Conservation (phyloP, 2,113 vertebrate genomes). For the Thomomys bottae region DNA sequence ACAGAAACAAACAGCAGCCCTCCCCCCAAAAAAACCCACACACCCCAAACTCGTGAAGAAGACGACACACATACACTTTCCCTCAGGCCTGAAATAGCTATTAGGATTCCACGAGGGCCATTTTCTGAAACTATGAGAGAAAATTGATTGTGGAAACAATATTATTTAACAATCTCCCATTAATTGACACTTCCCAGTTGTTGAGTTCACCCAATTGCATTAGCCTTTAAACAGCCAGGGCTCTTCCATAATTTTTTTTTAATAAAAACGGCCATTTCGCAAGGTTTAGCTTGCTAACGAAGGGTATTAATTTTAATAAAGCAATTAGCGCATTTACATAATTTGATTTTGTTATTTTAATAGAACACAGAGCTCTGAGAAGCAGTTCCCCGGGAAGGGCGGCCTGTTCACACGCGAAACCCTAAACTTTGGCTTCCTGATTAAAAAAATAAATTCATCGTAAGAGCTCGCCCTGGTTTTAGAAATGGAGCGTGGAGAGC, state of each 20-base stretch:
- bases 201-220: constrained; percentile 79
- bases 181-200: constrained; percentile 82
- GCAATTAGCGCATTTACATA: constrained; percentile 83
- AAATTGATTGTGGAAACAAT: constrained; percentile 80
- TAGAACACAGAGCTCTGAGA: constrained; percentile 77
- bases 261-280: constrained; percentile 81
- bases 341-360: constrained; percentile 83
- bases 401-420: constrained; percentile 71
- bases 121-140: constrained; percentile 65
- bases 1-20: background rate
- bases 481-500: constrained; percentile 10
- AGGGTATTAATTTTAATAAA: constrained; percentile 82
- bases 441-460: constrained; percentile 54
- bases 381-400: constrained; percentile 61
- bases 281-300: constrained; percentile 81
- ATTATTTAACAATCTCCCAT: constrained; percentile 81
- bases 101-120: constrained; percentile 60
- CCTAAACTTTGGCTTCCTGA: constrained; percentile 61
- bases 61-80: constrained; percentile 26
- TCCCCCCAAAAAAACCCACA: constrained; percentile 20
- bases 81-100: constrained; percentile 48
- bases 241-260: constrained; percentile 76
- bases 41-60: constrained; percentile 37
- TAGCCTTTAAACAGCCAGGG: constrained; percentile 78
- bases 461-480: constrained; percentile 25